Evolutionary conservation across 53 echinoderm and acorn worm genomes (phyloP), one percentile per base, ranked within the genome.

Genomic region (Echinarachnius parma): DNA sequence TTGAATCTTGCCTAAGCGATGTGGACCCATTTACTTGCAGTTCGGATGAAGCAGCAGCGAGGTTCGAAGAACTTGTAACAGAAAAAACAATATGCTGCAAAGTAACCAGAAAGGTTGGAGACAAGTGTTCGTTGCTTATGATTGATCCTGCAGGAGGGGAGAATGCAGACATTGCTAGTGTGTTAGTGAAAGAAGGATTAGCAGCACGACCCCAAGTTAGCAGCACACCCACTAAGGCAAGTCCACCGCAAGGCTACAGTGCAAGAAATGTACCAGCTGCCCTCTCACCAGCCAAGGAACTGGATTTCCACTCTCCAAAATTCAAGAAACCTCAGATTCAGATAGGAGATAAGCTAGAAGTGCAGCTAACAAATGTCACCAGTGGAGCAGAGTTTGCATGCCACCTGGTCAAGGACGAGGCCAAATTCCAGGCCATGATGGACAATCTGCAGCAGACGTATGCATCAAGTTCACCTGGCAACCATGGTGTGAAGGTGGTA

Each of bases 51-150:
- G 84, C 89, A 18, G 46, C 80, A 10, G 79, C 52, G 1, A 75
- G 86, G 46, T 93, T 93, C 68, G 86, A 89, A 24, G 89, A 89
- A 42, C 60, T 93, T 44, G 86, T 86, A 5, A 24, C 69, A 4
- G 89, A 86, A 9, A 93, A 93, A 59, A 86, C 83, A 26, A 60
- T 93, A 11, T 81, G 86, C 50, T 83, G 86, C 21, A 89, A 89
- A 52, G 86, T 87, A 8, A 89, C 79, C 21, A 77, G 80, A 31
- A 59, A 66, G 53, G 77, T 53, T 11, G 86, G 86, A 8, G 80
- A 79, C 46, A 67, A 68, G 25, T 87, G 81, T 57, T 69, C 66
- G 18, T 48, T 98, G 27, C 80, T 79, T 21, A 81, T 98, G 68
- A 67, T 98, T 16, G 91, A 98, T 61, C 88, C 98, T 2, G 77